A percentile compares a stretch with the other conserved stretches of the same genome.
phyloP scores from a whole-genome alignment of 2,797 vertebrate species.

The Scyliorhinus canicula region DNA sequence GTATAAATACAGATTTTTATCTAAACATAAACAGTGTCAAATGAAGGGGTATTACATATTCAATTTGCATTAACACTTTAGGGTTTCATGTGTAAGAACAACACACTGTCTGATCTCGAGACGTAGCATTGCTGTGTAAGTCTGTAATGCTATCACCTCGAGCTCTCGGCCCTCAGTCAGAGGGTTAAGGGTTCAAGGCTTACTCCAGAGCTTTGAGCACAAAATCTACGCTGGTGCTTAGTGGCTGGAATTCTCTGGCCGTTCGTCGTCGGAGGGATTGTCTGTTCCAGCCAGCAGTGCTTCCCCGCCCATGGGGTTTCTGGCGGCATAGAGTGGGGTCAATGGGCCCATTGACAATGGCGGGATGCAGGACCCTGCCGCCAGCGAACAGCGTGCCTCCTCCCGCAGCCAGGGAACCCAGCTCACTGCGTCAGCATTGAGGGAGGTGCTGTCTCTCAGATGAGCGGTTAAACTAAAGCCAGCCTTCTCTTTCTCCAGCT shows the following conservation, averaged over 20 bases:
- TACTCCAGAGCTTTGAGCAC: background rate
- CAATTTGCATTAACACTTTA: background rate
- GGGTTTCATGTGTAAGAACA: background rate
- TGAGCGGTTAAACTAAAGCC: background rate
- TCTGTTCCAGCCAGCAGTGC: too few species aligned
- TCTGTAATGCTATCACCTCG: background rate
- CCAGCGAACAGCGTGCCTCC: too few species aligned
- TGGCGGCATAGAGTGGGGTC: too few species aligned
- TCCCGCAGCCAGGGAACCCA: too few species aligned
- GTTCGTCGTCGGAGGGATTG: too few species aligned
- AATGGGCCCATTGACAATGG: too few species aligned
- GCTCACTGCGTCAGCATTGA: background rate
- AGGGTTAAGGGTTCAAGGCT: background rate
- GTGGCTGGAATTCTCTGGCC: too few species aligned
- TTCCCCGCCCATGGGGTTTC: too few species aligned
- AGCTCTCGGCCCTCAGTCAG: background rate
- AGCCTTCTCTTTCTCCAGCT: background rate
- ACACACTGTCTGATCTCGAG: background rate
- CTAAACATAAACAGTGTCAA: slow-evolving; percentile 3
- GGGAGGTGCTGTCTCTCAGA: background rate
- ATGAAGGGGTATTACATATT: background rate
- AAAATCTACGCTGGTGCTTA: background rate
- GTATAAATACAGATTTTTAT: slow-evolving; percentile 21
- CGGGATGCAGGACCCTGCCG: too few species aligned
- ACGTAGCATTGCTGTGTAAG: too few species aligned